Conservation (phyloP, 1,140 invertebrate species). For the Danaus plexippus region DNA sequence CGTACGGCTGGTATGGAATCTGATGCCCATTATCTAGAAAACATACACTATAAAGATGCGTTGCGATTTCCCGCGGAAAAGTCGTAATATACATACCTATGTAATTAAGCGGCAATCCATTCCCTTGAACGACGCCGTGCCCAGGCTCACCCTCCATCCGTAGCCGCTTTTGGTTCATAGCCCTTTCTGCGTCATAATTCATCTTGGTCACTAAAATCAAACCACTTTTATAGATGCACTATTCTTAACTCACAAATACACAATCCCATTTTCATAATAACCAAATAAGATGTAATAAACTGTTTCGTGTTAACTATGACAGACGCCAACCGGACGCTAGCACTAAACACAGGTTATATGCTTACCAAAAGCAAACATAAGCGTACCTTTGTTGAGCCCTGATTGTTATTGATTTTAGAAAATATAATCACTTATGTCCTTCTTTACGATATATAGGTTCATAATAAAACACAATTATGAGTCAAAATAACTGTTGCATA, state of each 20-base stretch:
- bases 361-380: constrained; percentile 64
- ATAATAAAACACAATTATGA: constrained; percentile 59
- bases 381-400: constrained; percentile 70
- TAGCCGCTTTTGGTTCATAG: constrained; percentile 69
- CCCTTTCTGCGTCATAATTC: constrained; percentile 72
- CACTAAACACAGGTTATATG: constrained; percentile 71
- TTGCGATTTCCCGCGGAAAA: constrained; percentile 31
- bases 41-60: constrained; percentile 17
- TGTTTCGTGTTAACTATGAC: constrained; percentile 58
- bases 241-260: constrained; percentile 24
- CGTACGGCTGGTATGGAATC: constrained; percentile 70
- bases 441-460: constrained; percentile 47
- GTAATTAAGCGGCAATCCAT: constrained; percentile 69
- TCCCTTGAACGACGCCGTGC: constrained; percentile 67
- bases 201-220: constrained; percentile 67
- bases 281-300: constrained; percentile 39
- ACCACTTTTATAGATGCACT: constrained; percentile 36
- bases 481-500: constrained; percentile 65
- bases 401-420: constrained; percentile 71
- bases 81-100: constrained; percentile 46
- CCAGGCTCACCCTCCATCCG: constrained; percentile 70
- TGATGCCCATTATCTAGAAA: constrained; percentile 70
- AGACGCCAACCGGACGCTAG: constrained; percentile 71
- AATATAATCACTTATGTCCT: constrained; percentile 55
- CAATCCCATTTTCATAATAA: constrained; percentile 33